phyloP scores from a whole-genome alignment of 37 sponge, comb jelly and placozoan genomes.

The Bolinopsis microptera region DNA sequence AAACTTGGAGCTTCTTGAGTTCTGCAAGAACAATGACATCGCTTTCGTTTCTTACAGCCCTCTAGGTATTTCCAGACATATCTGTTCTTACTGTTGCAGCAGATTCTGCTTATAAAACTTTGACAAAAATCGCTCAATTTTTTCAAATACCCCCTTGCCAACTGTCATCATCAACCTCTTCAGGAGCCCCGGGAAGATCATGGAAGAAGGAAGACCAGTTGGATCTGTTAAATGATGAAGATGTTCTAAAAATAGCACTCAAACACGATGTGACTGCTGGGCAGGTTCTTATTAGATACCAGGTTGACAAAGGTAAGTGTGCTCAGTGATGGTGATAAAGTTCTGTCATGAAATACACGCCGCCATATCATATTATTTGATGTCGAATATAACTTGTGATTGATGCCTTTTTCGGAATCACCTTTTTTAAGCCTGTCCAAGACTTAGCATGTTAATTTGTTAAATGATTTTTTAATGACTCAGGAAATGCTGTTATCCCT shows the following conservation, averaged over 20 bases:
- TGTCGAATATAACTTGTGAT: too few relatives aligned
- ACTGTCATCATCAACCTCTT: neutral
- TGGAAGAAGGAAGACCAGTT: neutral
- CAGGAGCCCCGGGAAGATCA: neutral
- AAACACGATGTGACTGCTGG: neutral
- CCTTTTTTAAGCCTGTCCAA: too few relatives aligned
- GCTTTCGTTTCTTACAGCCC: constrained; percentile 28
- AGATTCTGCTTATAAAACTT: too few relatives aligned
- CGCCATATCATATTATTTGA: too few relatives aligned
- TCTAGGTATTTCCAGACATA: constrained; percentile 14
- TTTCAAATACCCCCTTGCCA: too few relatives aligned
- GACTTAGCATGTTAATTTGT: too few relatives aligned
- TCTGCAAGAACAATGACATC: constrained; percentile 67
- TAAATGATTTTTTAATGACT: too few relatives aligned
- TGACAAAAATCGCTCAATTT: too few relatives aligned
- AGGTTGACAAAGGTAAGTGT: constrained; percentile 47
- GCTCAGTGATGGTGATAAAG: too few relatives aligned
- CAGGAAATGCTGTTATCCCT: constrained; percentile 75
- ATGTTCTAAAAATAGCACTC: neutral
- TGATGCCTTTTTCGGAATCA: too few relatives aligned
- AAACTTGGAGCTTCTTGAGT: constrained; percentile 74
- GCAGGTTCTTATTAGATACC: constrained; percentile 56
- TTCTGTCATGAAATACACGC: too few relatives aligned
- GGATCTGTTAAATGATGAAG: constrained; percentile 18
- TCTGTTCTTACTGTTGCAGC: too few relatives aligned